Base-by-base conservation (phyloP, 2,797 vertebrate genomes). In the Morelia viridis region DNA sequence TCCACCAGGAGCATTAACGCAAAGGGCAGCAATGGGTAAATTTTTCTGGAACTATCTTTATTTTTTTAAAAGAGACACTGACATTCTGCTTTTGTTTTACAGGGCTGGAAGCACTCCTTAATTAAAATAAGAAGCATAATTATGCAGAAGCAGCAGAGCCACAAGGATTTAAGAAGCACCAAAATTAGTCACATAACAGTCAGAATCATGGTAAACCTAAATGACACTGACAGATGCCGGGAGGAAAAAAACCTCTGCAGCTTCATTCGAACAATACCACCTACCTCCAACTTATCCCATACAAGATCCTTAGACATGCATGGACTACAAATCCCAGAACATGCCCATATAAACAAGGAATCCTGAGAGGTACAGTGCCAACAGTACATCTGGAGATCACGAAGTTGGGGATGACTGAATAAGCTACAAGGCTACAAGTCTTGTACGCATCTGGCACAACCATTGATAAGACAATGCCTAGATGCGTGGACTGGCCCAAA, bases 1-100 rank as follows among this genome's bases (percentile, higher is more conserved):
- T 91, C 76, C 41, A 92, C 68, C 0, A 0, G 0, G 9, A 17
- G 50, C n/a, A 6, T 3, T 50, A 68, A 46, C 62, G 56, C 62
- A 80, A 2, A 19, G 46, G 0, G 15, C 13, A 15, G 35, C 0
- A n/a, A 64, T 28, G 26, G 8, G 26, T 57, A n/a, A 26, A 26
- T 17, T 83, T 83, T 83, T 83, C 3, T 41, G 35, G 31, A 8
- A 83, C 46, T 24, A 28, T 65, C 76, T 11, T 50, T 83, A 4
- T 76, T 15, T 19, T 24, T 24, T 24, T 50, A 4, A 83, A 11
- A 83, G 2, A 46, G 6, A 7, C 50, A 17, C 22, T 26, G 46
- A 53, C 13, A 13, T 53, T n/a, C 26, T 50, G 80, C 35, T 22
- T 80, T 46, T 24, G 8, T 26, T 28, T 22, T 53, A 64, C 10